Conservation (phyloP, 2,888 invertebrate genomes). For the Callinectes sapidus region DNA sequence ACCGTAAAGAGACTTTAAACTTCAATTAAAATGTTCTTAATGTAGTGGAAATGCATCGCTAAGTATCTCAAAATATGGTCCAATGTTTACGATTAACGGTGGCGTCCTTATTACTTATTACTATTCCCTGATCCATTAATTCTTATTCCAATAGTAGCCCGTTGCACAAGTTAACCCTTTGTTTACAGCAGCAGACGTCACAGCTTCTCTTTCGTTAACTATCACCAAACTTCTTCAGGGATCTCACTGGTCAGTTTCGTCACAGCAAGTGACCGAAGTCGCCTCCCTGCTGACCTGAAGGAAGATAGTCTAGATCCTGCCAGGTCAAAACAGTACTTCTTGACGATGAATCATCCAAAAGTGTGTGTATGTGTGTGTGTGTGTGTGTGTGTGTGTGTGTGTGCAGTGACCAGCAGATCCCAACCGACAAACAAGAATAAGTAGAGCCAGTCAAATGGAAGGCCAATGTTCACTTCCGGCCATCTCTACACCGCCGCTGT, state of each 20-base stretch:
- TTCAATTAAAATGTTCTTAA: too few relatives aligned
- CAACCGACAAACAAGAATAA: background rate
- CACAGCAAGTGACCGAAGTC: background rate
- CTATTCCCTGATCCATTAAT: background rate
- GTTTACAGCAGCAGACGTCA: background rate
- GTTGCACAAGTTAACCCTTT: background rate
- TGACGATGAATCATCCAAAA: background rate
- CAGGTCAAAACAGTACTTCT: background rate
- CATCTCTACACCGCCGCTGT: background rate
- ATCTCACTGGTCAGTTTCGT: background rate
- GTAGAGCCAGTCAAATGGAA: background rate
- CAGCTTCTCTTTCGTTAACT: background rate
- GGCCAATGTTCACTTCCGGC: background rate
- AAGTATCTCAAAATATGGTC: too few relatives aligned
- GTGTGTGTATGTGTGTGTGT: constrained; percentile 20
- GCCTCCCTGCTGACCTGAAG: background rate
- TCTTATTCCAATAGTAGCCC: background rate
- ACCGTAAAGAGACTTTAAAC: too few relatives aligned
- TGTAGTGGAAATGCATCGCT: too few relatives aligned
- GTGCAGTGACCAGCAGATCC: background rate
- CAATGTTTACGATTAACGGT: too few relatives aligned
- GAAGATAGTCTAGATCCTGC: background rate
- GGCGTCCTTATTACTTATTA: background rate
- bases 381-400: background rate
- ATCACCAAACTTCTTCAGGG: background rate